phyloP scores from a whole-genome alignment of 2,113 vertebrate species.

The Passer domesticus region DNA sequence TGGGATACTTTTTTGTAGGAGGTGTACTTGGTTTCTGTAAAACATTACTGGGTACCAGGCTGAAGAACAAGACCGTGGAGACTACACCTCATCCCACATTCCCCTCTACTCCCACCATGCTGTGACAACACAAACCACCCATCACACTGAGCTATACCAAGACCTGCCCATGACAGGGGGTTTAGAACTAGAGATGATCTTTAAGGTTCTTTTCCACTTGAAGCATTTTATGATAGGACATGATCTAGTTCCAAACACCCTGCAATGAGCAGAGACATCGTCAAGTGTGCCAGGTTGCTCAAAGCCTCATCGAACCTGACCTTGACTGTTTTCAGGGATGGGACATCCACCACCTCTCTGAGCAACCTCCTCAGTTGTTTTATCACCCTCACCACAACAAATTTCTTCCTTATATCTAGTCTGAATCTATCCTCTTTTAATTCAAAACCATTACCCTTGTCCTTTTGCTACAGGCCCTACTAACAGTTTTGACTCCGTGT shows the following conservation, averaged over 20 bases:
- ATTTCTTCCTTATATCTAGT: background rate
- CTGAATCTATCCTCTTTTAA: background rate
- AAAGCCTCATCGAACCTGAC: background rate
- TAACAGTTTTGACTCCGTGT: background rate
- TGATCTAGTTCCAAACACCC: background rate
- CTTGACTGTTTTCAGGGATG: background rate
- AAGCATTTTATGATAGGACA: background rate
- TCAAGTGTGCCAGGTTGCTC: background rate
- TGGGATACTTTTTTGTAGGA: background rate
- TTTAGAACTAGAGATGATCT: background rate
- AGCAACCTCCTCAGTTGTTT: background rate
- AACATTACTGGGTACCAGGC: background rate
- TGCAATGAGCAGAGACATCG: background rate
- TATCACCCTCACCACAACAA: background rate
- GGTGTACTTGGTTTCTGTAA: background rate
- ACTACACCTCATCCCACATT: background rate
- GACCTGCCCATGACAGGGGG: background rate
- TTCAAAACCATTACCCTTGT: background rate
- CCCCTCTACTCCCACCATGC: rapidly evolving
- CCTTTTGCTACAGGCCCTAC: background rate
- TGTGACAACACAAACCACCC: background rate
- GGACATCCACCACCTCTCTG: background rate
- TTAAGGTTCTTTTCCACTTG: background rate
- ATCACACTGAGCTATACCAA: background rate
- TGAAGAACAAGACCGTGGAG: background rate